Percentiles rank a stretch among this genome's conserved stretches.
phyloP scores from a whole-genome alignment of 2,113 vertebrate genomes.

The Montifringilla adamsi region DNA sequence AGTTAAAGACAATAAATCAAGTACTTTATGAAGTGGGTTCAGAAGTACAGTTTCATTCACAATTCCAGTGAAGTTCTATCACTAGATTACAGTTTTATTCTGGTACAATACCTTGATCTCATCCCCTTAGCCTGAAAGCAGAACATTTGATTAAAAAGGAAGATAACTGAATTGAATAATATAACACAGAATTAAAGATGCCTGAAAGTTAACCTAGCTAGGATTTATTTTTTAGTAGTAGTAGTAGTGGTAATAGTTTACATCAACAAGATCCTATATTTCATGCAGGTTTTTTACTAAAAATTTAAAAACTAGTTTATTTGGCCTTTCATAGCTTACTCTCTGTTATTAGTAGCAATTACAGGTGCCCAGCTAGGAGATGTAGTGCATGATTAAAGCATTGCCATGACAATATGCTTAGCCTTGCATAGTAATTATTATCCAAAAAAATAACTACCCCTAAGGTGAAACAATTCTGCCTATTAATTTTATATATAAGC shows the following conservation, averaged over 20 bases:
- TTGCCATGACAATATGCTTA: not conserved
- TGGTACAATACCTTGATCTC: constrained; percentile 20
- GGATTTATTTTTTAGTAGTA: not conserved
- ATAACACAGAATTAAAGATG: not conserved
- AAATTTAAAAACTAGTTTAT: not conserved
- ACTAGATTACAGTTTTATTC: constrained; percentile 11
- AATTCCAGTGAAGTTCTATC: not conserved
- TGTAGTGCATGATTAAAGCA: not conserved
- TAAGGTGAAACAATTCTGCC: not conserved
- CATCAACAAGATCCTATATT: not conserved
- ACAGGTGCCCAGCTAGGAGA: not conserved
- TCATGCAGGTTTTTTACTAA: not conserved
- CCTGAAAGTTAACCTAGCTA: not conserved
- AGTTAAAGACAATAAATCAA: not conserved
- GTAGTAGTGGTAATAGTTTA: not conserved
- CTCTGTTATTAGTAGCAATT: not conserved
- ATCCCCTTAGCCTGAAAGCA: not conserved
- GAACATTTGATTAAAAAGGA: constrained; percentile 26
- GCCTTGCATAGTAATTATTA: not conserved
- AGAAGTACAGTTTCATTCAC: not conserved
- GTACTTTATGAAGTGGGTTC: not conserved
- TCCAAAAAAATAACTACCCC: not conserved
- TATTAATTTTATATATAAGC: not conserved
- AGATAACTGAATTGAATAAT: not conserved
- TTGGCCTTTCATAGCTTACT: not conserved